phyloP scores from a whole-genome alignment of 2,113 vertebrate species.

The Okapia johnstoni region DNA sequence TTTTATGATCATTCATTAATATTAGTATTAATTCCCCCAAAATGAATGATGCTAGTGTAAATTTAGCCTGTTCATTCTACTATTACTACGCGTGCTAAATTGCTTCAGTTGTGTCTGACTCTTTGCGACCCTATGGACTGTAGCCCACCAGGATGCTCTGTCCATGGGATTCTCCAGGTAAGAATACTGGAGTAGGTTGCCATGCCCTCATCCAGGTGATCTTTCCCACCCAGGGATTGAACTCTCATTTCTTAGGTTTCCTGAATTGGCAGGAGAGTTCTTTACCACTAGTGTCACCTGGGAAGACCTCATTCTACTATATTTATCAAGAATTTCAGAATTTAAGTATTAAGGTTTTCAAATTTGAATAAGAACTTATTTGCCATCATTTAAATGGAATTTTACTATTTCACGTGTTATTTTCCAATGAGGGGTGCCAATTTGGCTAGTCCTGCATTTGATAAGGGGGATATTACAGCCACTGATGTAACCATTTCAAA shows the following conservation, averaged over 20 bases:
- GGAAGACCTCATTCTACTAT: background rate
- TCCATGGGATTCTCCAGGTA: background rate
- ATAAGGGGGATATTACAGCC: background rate
- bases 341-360: background rate
- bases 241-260: background rate
- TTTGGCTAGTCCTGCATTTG: background rate
- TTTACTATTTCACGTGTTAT: background rate
- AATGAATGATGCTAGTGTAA: background rate
- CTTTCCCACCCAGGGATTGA: background rate
- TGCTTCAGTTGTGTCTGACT: background rate
- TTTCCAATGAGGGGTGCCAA: background rate
- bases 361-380: background rate
- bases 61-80: background rate
- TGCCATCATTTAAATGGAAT: background rate
- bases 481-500: background rate
- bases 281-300: background rate
- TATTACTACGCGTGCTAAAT: background rate
- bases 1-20: background rate
- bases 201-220: background rate
- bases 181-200: background rate
- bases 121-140: background rate
- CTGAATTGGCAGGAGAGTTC: background rate
- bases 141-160: background rate
- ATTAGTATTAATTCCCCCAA: background rate
- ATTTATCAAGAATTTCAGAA: background rate